phyloP scores from a whole-genome alignment of 2,888 invertebrate genomes.

The Drosophila helvetica region DNA sequence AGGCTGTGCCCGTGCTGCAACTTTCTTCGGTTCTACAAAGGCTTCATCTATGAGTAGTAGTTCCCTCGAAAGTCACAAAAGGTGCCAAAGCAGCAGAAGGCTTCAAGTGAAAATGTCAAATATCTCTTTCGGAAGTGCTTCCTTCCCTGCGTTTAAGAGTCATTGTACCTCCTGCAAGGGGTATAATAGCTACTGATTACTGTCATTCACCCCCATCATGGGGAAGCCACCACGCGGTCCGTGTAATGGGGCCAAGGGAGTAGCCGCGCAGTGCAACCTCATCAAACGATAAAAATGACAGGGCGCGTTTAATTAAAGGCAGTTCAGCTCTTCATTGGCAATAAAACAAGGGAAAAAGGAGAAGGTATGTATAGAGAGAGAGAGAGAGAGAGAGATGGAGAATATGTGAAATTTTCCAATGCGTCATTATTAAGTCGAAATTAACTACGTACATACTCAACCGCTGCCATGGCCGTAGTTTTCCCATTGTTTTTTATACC shows the following conservation, averaged over 20 bases:
- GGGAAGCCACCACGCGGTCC: neutral
- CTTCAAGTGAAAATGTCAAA: too few species aligned
- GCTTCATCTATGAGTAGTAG: too few species aligned
- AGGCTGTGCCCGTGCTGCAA: too few species aligned
- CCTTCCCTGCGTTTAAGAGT: too few species aligned
- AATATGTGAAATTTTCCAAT: constrained; percentile 23
- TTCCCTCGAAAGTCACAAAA: too few species aligned
- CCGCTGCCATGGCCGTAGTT: neutral
- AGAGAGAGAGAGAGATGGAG: too few species aligned
- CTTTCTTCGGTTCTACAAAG: too few species aligned
- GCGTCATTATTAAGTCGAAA: constrained; percentile 28
- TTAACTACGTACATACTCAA: constrained; percentile 3
- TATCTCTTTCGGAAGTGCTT: too few species aligned
- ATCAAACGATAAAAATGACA: constrained; percentile 5
- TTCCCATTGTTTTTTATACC: neutral
- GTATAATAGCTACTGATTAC: neutral
- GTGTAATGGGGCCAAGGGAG: constrained; percentile 6
- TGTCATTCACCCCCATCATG: neutral
- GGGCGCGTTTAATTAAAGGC: constrained; percentile 30
- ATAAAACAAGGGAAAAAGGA: constrained; percentile 8
- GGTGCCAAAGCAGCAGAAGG: too few species aligned
- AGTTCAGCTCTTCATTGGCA: constrained; percentile 11
- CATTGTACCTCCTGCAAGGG: neutral
- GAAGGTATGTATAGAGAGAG: neutral
- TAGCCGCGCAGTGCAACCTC: neutral